Evolutionary conservation across 1,140 invertebrate species (phyloP).

Genomic region (Orussus abietinus): DNA sequence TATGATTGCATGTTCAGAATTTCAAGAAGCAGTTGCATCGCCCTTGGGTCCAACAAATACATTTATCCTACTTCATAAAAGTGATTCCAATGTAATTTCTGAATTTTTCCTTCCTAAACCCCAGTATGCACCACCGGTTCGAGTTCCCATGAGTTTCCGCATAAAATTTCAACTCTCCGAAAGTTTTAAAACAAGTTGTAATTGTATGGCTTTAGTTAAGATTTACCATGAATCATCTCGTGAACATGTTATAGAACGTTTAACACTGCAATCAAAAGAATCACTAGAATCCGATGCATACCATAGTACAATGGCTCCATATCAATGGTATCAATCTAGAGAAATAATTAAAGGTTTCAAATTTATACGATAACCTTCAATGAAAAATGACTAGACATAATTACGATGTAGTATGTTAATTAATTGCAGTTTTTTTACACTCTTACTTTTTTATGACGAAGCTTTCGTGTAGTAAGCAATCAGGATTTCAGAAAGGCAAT

Average conservation of each 20-base stretch:
- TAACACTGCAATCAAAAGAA: conserved; percentile 13
- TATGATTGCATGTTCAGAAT: conserved; percentile 38
- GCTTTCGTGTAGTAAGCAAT: too few relatives aligned
- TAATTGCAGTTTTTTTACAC: too few relatives aligned
- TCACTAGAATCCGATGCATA: conserved; percentile 5
- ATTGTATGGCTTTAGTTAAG: conserved; percentile 33
- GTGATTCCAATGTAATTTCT: conserved; percentile 33
- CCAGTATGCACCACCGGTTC: conserved; percentile 27
- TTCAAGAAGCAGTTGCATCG: conserved; percentile 39
- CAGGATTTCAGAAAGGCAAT: too few relatives aligned
- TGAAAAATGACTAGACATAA: too few relatives aligned
- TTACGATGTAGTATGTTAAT: too few relatives aligned
- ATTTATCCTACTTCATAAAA: conserved; percentile 44
- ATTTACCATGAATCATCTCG: conserved; percentile 33
- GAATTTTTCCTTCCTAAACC: conserved; percentile 47
- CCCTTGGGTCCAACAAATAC: conserved; percentile 43
- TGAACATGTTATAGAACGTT: conserved; percentile 13
- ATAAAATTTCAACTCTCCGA: conserved; percentile 40
- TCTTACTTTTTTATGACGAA: too few relatives aligned
- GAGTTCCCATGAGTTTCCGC: conserved; percentile 26
- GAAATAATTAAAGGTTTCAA: conserved; percentile 47
- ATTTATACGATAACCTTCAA: conserved; percentile 37
- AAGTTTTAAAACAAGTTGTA: conserved; percentile 24
- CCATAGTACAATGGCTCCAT: conserved; percentile 23
- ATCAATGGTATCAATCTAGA: conserved; percentile 45